A percentile compares a stretch with the other conserved stretches of the same genome.
Conservation (phyloP, 2,113 vertebrate genomes). For the Chunga burmeisteri region DNA sequence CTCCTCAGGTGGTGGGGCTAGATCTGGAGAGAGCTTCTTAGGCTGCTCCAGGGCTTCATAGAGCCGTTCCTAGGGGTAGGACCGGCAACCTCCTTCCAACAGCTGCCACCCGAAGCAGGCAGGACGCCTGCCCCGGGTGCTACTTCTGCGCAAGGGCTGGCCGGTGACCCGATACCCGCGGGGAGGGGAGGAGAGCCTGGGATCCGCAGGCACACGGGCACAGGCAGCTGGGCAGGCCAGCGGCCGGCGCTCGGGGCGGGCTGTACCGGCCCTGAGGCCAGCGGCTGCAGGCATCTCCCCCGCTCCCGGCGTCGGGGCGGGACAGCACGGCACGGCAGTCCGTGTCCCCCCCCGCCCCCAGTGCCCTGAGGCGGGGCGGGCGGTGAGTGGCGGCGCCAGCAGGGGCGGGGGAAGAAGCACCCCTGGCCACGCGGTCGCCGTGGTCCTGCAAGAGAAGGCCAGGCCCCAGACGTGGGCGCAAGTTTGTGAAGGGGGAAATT, state of each 20-base stretch:
- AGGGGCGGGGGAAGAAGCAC: too few species aligned
- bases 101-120: accelerated
- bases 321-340: too few species aligned
- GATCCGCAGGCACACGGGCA: too few species aligned
- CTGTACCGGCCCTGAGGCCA: accelerated
- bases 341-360: too few species aligned
- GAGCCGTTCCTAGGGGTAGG: accelerated
- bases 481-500: accelerated
- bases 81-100: accelerated
- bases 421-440: too few species aligned
- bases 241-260: accelerated
- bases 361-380: neutral
- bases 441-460: too few species aligned
- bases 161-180: neutral
- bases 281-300: too few species aligned
- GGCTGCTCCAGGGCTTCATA: accelerated
- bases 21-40: accelerated
- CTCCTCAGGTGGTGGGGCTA: accelerated
- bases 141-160: neutral
- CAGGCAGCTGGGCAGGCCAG: too few species aligned
- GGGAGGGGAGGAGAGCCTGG: neutral
- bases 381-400: neutral
- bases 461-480: accelerated
- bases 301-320: too few species aligned
- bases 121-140: accelerated